A percentile compares a stretch with the other conserved stretches of the same genome.
phyloP scores from a whole-genome alignment of 2,113 vertebrate species.

The Chloebia gouldiae region DNA sequence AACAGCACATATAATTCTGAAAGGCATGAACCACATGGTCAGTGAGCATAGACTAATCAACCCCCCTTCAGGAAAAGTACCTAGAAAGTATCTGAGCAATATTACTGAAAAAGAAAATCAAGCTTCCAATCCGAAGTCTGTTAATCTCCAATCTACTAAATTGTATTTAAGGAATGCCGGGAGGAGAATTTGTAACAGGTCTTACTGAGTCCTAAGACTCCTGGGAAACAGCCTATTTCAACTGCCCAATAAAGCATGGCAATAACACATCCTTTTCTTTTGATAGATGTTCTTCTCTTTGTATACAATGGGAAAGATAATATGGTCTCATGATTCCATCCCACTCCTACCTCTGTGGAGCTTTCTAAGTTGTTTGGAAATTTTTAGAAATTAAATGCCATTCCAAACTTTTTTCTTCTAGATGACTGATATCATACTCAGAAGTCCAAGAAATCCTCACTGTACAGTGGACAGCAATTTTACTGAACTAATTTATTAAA shows the following conservation, averaged over 20 bases:
- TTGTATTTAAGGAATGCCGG: not conserved
- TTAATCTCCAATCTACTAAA: not conserved
- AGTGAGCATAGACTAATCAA: not conserved
- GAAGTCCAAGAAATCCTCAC: not conserved
- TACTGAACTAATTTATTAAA: not conserved
- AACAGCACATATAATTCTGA: not conserved
- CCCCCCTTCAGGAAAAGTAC: not conserved
- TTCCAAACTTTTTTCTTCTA: not conserved
- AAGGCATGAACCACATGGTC: not conserved
- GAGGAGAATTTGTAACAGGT: not conserved
- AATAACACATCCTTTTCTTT: not conserved
- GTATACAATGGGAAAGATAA: not conserved
- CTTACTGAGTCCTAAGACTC: not conserved
- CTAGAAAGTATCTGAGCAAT: not conserved
- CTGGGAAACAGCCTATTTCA: not conserved
- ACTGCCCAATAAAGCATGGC: not conserved
- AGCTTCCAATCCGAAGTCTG: not conserved
- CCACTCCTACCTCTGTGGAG: not conserved
- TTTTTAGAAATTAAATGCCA: not conserved
- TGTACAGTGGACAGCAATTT: not conserved
- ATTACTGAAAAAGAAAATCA: not conserved
- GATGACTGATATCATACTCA: not conserved
- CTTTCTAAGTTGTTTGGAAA: not conserved
- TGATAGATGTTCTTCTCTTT: not conserved
- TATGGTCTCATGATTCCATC: not conserved